Evolutionary conservation across 2,888 invertebrate genomes (phyloP), one percentile per base, ranked within the genome.

Genomic region (Carterocephalus palaemon): DNA sequence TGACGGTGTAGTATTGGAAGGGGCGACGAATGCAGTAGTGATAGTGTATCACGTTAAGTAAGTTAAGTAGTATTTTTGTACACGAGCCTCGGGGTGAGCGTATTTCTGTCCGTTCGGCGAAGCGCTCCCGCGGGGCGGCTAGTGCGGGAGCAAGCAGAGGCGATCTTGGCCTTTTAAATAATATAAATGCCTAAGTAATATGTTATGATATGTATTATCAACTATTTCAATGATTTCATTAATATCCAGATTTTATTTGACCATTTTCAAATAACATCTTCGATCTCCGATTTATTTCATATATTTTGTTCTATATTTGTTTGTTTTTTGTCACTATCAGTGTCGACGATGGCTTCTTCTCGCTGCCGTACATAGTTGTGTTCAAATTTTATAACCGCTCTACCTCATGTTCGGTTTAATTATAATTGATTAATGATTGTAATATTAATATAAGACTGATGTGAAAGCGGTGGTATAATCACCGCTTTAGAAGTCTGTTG

Each of bases 381-480:
- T 76, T 71, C 72, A 72, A 56, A 65, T 53, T 54, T 54, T 58
- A 67, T 62, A 72, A 77, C 82, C 77, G 60, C 62, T 46, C 82
- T 83, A 83, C 83, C 83, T 83, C 83, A 75, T 61, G 43, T 45
- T 45, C 43, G 37, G 43, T 43, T 37, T 43, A 43, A 43, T 72
- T 57, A 67, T 74, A 73, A 75, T 72, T 64, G 62, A 64, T 67
- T 46, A 38, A 29, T 46, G 26, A 41, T 41, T 33, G 45, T 75
- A 62, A 43, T 37, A 31, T 43, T 43, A 43, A 36, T 43, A 43
- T 43, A 81, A 84, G 85, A 86, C 85, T 84, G 85, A 83, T 67
- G 60, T 70, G 65, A 62, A 66, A 70, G 68, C 72, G 82, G 85
- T 84, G 85, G 81, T 86, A 67, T 75, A 64, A 86, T 85, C 85